Conservation (phyloP, 2,888 invertebrate genomes). For the Hipparchia sbordonii region DNA sequence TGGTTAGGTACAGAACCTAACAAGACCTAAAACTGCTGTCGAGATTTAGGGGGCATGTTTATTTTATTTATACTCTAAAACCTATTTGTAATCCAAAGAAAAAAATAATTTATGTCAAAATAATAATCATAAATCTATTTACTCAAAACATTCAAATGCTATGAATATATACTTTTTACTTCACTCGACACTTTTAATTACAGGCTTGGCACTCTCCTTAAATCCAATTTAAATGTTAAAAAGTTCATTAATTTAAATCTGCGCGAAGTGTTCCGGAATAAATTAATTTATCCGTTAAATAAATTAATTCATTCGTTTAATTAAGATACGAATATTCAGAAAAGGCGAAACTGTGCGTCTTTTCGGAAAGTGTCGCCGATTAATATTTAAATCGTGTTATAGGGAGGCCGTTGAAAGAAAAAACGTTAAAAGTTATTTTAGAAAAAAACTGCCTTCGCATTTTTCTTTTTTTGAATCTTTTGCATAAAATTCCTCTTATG, state of each 20-base stretch:
- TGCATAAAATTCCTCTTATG: no score
- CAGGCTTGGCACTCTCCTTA: background rate
- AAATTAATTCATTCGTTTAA: constrained; percentile 28
- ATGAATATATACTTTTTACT: background rate
- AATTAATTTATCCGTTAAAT: constrained; percentile 30
- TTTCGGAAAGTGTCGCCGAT: constrained; percentile 7
- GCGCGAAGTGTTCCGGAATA: constrained; percentile 24
- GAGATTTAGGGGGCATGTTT: no score
- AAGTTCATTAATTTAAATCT: constrained; percentile 16
- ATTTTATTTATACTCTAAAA: background rate
- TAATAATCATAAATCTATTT: background rate
- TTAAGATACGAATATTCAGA: constrained; percentile 13
- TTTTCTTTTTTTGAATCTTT: no score
- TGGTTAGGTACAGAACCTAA: no score
- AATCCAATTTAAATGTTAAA: constrained; percentile 18
- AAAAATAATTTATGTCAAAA: background rate
- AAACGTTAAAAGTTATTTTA: background rate
- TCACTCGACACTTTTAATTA: constrained; percentile 1
- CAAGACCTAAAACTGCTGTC: no score
- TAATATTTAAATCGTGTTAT: constrained; percentile 13
- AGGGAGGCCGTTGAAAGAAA: background rate
- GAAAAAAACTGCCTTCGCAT: background rate
- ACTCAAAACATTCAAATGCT: background rate
- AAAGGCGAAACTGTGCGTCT: constrained; percentile 9
- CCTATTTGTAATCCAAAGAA: background rate